Evolutionary conservation across 2,113 vertebrate genomes (phyloP).

Genomic region (Recurvirostra avosetta): DNA sequence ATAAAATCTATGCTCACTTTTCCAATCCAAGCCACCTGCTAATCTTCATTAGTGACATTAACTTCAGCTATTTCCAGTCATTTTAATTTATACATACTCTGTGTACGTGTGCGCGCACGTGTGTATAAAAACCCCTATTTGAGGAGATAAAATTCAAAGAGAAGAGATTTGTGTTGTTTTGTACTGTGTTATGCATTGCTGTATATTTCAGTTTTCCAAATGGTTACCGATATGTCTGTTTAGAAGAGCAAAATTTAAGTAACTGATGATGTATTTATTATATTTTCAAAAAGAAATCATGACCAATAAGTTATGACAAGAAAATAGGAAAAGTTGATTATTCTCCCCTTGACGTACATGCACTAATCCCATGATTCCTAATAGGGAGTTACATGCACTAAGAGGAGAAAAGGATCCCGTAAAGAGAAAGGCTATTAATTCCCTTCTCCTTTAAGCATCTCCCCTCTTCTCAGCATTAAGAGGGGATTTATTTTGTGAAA

Average conservation of each 20-base stretch:
- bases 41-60: slow-evolving; percentile 39
- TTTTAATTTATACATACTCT: slow-evolving; percentile 3
- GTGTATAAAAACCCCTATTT: not conserved
- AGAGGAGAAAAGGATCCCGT: slow-evolving; percentile 47
- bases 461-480: slow-evolving; percentile 29
- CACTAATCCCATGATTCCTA: slow-evolving; percentile 52
- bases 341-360: slow-evolving; percentile 62
- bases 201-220: slow-evolving; percentile 19
- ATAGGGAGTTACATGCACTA: slow-evolving; percentile 60
- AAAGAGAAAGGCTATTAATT: slow-evolving; percentile 46
- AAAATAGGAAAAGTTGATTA: slow-evolving; percentile 44
- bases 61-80: slow-evolving; percentile 34
- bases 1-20: slow-evolving; percentile 50
- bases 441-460: slow-evolving; percentile 37
- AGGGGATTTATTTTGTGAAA: slow-evolving; percentile 32
- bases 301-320: slow-evolving; percentile 38
- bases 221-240: slow-evolving; percentile 36
- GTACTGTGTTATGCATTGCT: not conserved
- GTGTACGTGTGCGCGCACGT: not conserved
- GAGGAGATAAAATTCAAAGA: not conserved
- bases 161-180: not conserved
- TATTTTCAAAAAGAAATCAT: slow-evolving; percentile 48
- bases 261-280: slow-evolving; percentile 29
- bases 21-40: slow-evolving; percentile 31
- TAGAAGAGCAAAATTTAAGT: slow-evolving; percentile 14